Evolutionary conservation across 2,113 vertebrate species (phyloP), one percentile per base, ranked within the genome.

Genomic region (Hippopotamus amphibius): DNA sequence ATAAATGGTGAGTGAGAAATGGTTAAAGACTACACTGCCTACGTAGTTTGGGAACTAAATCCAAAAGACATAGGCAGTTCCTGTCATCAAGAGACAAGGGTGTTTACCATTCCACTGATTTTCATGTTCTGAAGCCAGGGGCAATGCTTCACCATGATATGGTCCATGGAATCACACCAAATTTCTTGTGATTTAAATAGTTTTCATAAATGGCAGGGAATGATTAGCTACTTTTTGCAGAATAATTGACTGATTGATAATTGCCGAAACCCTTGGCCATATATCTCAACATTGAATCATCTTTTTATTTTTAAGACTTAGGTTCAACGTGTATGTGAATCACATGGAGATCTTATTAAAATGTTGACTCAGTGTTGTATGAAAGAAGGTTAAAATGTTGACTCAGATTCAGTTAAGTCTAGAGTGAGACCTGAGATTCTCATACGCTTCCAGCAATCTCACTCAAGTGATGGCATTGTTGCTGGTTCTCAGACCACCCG

Each of bases 261-360:
- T 26, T 96, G 17, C 1, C 26, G 16, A 28, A 90, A 90, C 16
- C n/a, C 33, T 65, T 68, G 7, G 46, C 4, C 21, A 12, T 80
- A 24, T 88, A 65, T 0, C 1, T 81, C 57, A 82, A 21, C 24
- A 30, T 57, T 65, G 7, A 7, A n/a, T n/a, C 11, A 65, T 37
- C 9, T 13, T 79, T 86, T 77, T 48, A 96, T 88, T 95, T 85
- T 77, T 55, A 95, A 83, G n/a, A 61, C 2, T 0, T 95, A 16
- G 37, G 37, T 63, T 89, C 63, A 79, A 57, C 9, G 26, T 17
- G 6, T 63, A 22, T 21, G 21, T n/a, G 65, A 94, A 69, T 50
- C 68, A 85, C 37, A 37, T 37, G 41, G 21, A 53, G 15, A 46
- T 57, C 30, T 93, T 46, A 66, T 37, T 37, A 37, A 37, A 37